phyloP scores from a whole-genome alignment of 1,140 invertebrate genomes.

The Bilobella aurantiaca region DNA sequence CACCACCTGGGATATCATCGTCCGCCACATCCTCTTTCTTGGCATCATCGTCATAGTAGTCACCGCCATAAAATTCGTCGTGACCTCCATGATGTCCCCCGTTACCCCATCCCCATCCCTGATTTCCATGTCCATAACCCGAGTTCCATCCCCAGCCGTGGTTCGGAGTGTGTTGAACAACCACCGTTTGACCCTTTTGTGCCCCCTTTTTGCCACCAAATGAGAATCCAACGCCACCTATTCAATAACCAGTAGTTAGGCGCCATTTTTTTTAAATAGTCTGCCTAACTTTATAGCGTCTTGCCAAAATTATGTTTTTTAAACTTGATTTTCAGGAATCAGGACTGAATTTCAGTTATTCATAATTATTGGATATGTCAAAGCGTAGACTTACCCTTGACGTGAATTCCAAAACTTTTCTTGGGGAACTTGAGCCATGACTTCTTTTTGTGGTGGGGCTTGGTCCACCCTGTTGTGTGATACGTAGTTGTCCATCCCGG shows the following conservation, averaged over 20 bases:
- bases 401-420: background rate
- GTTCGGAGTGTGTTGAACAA: background rate
- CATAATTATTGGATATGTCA: background rate
- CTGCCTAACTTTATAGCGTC: background rate
- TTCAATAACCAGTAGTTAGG: too few species aligned
- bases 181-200: background rate
- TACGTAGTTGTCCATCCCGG: background rate
- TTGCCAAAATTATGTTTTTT: background rate
- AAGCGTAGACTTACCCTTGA: background rate
- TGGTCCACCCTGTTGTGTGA: background rate
- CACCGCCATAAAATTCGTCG: background rate
- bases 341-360: background rate
- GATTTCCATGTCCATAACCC: background rate
- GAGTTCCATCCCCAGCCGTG: background rate
- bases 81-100: background rate
- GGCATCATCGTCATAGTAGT: conserved; percentile 4
- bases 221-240: background rate
- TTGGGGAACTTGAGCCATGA: conserved; percentile 1
- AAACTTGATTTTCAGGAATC: background rate
- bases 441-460: background rate
- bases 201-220: background rate
- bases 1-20: too few species aligned
- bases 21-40: background rate
- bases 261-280: too few species aligned
- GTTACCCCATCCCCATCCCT: background rate